Conservation (phyloP, 2,888 invertebrate species). For the Cyclophora albipunctata region DNA sequence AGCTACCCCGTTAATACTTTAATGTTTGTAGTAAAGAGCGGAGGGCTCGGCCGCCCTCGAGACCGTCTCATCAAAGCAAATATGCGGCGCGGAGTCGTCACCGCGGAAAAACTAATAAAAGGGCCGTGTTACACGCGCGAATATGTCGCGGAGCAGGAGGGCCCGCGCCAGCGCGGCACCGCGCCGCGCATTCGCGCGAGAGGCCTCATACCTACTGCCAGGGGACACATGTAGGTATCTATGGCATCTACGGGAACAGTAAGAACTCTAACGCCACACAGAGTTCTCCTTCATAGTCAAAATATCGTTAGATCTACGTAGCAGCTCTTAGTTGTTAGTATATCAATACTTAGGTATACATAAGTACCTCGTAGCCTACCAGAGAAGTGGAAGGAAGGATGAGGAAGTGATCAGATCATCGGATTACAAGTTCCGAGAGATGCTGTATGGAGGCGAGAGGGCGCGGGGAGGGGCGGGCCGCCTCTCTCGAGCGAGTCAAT, state of each 20-base stretch:
- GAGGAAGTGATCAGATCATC: too few relatives aligned
- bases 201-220: not conserved
- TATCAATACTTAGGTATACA: too few relatives aligned
- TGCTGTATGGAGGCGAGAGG: too few relatives aligned
- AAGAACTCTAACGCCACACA: too few relatives aligned
- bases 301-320: too few relatives aligned
- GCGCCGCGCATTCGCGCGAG: not conserved
- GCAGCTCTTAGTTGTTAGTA: too few relatives aligned
- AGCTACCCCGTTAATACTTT: constrained; percentile 29
- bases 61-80: constrained; percentile 40
- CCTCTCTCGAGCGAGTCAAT: constrained; percentile 46
- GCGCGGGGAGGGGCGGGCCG: constrained; percentile 6
- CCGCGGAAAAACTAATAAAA: constrained; percentile 71
- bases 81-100: constrained; percentile 44
- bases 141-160: constrained; percentile 30
- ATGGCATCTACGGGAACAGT: too few relatives aligned
- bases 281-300: too few relatives aligned
- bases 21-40: constrained; percentile 34
- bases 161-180: constrained; percentile 5
- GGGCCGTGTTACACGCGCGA: constrained; percentile 50
- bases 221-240: too few relatives aligned
- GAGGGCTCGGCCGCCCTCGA: constrained; percentile 13
- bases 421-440: too few relatives aligned
- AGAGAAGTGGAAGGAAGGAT: too few relatives aligned
- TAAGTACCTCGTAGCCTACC: too few relatives aligned